phyloP scores from a whole-genome alignment of 1,140 invertebrate species.

The Platyscapa corneri region DNA sequence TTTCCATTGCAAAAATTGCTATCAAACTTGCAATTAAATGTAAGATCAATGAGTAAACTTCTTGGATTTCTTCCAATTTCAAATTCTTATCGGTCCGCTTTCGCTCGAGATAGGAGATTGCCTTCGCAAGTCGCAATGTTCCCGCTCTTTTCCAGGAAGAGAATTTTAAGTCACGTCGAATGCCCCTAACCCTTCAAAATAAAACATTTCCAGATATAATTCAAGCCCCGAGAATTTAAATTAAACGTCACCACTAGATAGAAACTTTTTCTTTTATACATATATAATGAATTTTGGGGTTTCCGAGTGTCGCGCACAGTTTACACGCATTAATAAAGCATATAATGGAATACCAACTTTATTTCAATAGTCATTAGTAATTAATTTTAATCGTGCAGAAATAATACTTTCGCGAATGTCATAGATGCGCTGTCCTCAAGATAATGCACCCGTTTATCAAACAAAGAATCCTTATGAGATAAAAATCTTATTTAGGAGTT shows the following conservation, averaged over 20 bases:
- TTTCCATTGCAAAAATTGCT: constrained; percentile 12
- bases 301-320: background rate
- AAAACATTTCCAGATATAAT: constrained; percentile 10
- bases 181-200: background rate
- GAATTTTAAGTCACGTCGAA: constrained; percentile 41
- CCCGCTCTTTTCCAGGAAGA: constrained; percentile 10
- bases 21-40: constrained; percentile 44
- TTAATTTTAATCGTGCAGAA: background rate
- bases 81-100: constrained; percentile 54
- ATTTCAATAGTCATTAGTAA: background rate
- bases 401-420: background rate
- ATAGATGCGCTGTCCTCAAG: too few relatives aligned
- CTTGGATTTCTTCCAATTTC: constrained; percentile 47
- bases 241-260: constrained; percentile 34
- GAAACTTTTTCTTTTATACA: background rate
- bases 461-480: too few relatives aligned
- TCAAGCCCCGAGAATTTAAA: constrained; percentile 19
- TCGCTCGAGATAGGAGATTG: constrained; percentile 46
- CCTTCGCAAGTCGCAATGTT: constrained; percentile 50
- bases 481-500: too few relatives aligned
- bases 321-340: too few relatives aligned
- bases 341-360: too few relatives aligned
- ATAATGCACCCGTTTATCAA: too few relatives aligned
- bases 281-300: background rate
- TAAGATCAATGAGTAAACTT: constrained; percentile 47